Percentiles rank a stretch among this genome's conserved stretches.
These are phyloP conservation scores for Drosophila histrio DNA, from an alignment of 2,888 invertebrate genomes.

Conservation along the genomic window DNA sequence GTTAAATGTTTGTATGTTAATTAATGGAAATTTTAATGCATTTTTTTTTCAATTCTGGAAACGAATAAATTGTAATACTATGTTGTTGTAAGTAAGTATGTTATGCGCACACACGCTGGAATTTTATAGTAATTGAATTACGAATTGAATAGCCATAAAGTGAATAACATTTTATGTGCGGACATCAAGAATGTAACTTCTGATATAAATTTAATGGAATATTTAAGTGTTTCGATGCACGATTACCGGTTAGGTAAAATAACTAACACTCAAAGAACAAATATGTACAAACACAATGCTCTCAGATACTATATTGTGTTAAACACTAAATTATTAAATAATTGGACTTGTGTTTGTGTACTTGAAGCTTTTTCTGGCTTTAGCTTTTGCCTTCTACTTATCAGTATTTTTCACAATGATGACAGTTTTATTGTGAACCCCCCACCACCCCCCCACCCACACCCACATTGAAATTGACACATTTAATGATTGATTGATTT, in stretches of 20 bases:
- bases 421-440: slow-evolving; percentile 28
- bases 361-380: background rate
- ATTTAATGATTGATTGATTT: slow-evolving; percentile 79
- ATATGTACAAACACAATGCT: background rate
- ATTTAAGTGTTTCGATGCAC: slow-evolving; percentile 13
- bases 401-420: slow-evolving; percentile 14
- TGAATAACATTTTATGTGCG: background rate
- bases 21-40: slow-evolving; percentile 38
- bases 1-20: slow-evolving; percentile 25
- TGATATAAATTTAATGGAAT: slow-evolving; percentile 27
- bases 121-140: background rate
- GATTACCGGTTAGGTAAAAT: background rate
- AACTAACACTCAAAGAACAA: background rate
- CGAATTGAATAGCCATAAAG: background rate
- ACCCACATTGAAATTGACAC: slow-evolving; percentile 59
- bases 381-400: background rate
- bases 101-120: too few relatives aligned
- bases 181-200: background rate
- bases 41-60: slow-evolving; percentile 39
- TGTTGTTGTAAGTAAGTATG: too few relatives aligned
- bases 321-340: slow-evolving; percentile 12
- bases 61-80: slow-evolving; percentile 5
- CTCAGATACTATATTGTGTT: background rate
- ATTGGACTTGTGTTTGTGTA: background rate
- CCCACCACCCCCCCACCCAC: background rate